phyloP scores from a whole-genome alignment of 2,888 invertebrate species.

The Hemicrepidius hirtus region DNA sequence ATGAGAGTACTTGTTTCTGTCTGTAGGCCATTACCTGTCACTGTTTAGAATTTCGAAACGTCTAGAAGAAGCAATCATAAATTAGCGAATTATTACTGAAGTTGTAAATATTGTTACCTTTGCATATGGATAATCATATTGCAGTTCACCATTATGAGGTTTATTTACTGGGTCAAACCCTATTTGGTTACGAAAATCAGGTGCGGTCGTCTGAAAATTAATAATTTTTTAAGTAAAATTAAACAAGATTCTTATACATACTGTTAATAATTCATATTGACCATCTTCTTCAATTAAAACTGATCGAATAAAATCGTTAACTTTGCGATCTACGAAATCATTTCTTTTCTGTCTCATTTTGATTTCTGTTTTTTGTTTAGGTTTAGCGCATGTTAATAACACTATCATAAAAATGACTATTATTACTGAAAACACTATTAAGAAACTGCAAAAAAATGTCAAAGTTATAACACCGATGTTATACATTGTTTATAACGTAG shows the following conservation, averaged over 20 bases:
- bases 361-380: not conserved
- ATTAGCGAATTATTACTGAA: too few species aligned
- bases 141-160: too few species aligned
- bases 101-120: too few species aligned
- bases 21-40: too few species aligned
- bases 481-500: conserved; percentile 13
- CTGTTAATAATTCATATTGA: conserved; percentile 9
- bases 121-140: too few species aligned
- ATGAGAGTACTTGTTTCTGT: too few species aligned
- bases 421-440: conserved; percentile 8
- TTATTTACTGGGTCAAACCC: too few species aligned
- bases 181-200: too few species aligned
- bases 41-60: too few species aligned
- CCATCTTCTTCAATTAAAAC: conserved; percentile 12
- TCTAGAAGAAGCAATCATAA: too few species aligned
- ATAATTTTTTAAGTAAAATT: too few species aligned
- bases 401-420: conserved; percentile 5
- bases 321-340: not conserved
- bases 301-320: conserved; percentile 17
- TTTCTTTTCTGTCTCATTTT: conserved; percentile 2
- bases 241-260: not conserved
- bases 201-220: too few species aligned
- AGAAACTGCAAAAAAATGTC: conserved; percentile 26
- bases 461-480: conserved; percentile 27
- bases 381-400: conserved; percentile 1